A percentile compares a stretch with the other conserved stretches of the same genome.
phyloP scores from a whole-genome alignment of 2,113 vertebrate genomes.

The Marmota flaviventris region DNA sequence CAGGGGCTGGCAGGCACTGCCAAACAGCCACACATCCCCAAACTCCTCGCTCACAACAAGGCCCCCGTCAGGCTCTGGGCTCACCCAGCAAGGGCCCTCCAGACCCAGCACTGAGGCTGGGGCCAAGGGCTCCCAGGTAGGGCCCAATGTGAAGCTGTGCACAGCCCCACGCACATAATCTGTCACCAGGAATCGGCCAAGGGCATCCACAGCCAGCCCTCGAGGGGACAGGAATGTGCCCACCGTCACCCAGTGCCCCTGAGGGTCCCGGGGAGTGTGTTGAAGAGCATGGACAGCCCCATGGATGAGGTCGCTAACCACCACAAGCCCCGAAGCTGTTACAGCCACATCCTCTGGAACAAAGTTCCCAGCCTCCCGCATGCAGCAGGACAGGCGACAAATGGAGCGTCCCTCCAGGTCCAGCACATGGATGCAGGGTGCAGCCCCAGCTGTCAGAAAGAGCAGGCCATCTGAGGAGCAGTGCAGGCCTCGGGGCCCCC shows the following conservation, averaged over 20 bases:
- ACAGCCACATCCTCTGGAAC: conserved; percentile 85
- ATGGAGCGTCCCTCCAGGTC: conserved; percentile 75
- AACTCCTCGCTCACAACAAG: conserved; percentile 86
- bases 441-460: conserved; percentile 79
- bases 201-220: conserved; percentile 83
- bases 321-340: conserved; percentile 81
- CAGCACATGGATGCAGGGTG: conserved; percentile 79
- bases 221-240: conserved; percentile 78
- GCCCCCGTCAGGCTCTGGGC: conserved; percentile 42
- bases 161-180: conserved; percentile 83
- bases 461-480: conserved; percentile 82
- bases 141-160: conserved; percentile 82
- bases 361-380: conserved; percentile 54
- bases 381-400: conserved; percentile 75
- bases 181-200: conserved; percentile 82
- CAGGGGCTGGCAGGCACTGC: conserved; percentile 69
- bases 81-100: conserved; percentile 82
- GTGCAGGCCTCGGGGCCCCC: conserved; percentile 79
- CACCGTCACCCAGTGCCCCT: conserved; percentile 83
- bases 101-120: conserved; percentile 68
- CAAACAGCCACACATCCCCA: conserved; percentile 82
- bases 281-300: conserved; percentile 81
- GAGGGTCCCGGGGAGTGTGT: conserved; percentile 72
- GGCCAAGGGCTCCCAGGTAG: conserved; percentile 48
- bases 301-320: conserved; percentile 81